phyloP scores from a whole-genome alignment of 2,888 invertebrate genomes.

The Thymelicus sylvestris region DNA sequence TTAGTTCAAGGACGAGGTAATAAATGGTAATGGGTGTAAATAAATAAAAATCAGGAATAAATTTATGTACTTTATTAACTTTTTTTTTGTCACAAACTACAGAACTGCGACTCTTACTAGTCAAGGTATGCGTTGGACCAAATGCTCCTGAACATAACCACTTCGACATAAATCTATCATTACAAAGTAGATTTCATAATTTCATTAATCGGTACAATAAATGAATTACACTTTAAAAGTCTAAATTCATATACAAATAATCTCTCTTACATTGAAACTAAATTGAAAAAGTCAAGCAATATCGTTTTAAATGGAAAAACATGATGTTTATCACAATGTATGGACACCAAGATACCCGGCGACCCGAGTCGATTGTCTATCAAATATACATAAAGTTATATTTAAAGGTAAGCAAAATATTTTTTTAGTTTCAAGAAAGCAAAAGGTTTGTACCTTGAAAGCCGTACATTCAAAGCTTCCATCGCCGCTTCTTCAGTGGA shows the following conservation, averaged over 20 bases:
- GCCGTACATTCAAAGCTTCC: conserved; percentile 38
- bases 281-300: conserved; percentile 71
- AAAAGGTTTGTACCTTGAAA: conserved; percentile 61
- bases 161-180: conserved; percentile 74
- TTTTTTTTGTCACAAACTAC: conserved; percentile 79
- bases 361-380: conserved; percentile 68
- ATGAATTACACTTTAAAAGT: conserved; percentile 73
- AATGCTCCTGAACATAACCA: conserved; percentile 74
- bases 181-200: conserved; percentile 68
- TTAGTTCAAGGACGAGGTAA: not conserved
- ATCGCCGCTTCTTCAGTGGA: not conserved
- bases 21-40: conserved; percentile 17
- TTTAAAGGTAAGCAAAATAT: conserved; percentile 66
- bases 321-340: conserved; percentile 83
- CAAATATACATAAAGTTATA: conserved; percentile 83
- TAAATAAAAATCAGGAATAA: conserved; percentile 54
- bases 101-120: conserved; percentile 78
- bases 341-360: conserved; percentile 73
- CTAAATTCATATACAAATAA: conserved; percentile 83
- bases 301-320: conserved; percentile 77
- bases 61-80: conserved; percentile 79
- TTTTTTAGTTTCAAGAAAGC: conserved; percentile 74
- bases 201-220: conserved; percentile 75
- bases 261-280: conserved; percentile 77
- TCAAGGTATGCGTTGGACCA: conserved; percentile 76